phyloP scores from a whole-genome alignment of 53 echinoderm and acorn worm species.

The Paracentrotus lividus region DNA sequence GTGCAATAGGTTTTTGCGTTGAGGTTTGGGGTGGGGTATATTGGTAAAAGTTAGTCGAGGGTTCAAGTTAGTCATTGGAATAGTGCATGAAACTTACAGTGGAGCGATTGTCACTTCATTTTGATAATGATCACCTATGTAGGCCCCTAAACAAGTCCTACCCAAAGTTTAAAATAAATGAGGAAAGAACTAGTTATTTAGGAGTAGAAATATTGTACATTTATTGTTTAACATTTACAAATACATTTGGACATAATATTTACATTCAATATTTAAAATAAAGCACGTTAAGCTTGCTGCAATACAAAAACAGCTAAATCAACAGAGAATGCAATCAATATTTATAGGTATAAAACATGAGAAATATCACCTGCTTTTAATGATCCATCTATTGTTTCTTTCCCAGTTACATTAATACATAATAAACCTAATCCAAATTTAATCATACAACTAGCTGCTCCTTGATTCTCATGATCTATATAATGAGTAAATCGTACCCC shows the following conservation, averaged over 20 bases:
- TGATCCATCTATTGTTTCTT: too few relatives aligned
- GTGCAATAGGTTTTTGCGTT: too few relatives aligned
- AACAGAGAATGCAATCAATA: neutral
- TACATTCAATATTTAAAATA: constrained; percentile 19
- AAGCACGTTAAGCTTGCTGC: neutral
- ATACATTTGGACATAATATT: neutral
- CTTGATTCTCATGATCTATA: too few relatives aligned
- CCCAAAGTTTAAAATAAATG: neutral
- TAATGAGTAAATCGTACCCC: too few relatives aligned
- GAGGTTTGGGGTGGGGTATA: too few relatives aligned
- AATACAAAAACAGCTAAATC: neutral
- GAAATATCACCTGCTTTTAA: too few relatives aligned
- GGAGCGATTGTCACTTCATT: neutral
- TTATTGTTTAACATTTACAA: neutral
- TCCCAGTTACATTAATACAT: too few relatives aligned
- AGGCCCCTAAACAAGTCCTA: neutral
- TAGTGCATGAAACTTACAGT: too few relatives aligned
- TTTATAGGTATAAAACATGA: neutral
- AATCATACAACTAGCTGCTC: too few relatives aligned
- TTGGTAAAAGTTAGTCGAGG: too few relatives aligned
- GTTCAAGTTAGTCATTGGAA: too few relatives aligned
- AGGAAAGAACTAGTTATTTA: neutral
- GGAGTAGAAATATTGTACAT: constrained; percentile 23
- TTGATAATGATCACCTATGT: neutral
- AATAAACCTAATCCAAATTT: too few relatives aligned